These are phyloP conservation scores for Apteryx mantelli DNA, from an alignment of 2,113 vertebrate genomes.

Conservation along the genomic window DNA sequence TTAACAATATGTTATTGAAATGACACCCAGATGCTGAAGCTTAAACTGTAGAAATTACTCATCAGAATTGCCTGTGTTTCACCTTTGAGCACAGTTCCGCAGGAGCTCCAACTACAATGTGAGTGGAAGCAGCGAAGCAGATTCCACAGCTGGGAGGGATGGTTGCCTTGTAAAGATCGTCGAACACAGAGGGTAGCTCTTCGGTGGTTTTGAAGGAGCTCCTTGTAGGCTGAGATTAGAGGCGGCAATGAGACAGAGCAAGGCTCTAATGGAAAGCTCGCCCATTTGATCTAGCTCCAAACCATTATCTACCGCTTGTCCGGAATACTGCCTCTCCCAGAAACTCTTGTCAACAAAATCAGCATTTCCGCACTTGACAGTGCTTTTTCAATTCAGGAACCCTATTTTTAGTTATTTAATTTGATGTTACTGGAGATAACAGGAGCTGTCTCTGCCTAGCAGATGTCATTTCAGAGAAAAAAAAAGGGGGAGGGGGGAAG, in stretches of 20 bases:
- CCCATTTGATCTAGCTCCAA: background rate
- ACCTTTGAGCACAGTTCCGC: background rate
- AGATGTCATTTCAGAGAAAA: background rate
- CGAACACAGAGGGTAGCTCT: background rate
- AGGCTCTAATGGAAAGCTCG: background rate
- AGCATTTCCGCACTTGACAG: background rate
- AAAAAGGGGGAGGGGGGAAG: background rate
- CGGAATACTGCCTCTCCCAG: background rate
- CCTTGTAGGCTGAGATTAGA: background rate
- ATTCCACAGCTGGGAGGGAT: background rate
- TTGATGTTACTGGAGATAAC: background rate
- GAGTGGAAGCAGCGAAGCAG: background rate
- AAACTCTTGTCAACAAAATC: background rate
- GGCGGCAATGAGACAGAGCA: background rate
- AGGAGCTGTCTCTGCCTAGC: background rate
- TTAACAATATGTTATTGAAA: background rate
- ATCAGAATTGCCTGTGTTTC: background rate
- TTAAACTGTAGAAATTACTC: background rate
- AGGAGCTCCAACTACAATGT: background rate
- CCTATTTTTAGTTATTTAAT: conserved; percentile 30
- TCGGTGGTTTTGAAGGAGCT: background rate
- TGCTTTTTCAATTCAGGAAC: background rate
- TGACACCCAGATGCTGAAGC: background rate
- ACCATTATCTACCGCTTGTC: background rate
- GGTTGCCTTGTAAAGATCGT: background rate